Evolutionary conservation across 1,140 invertebrate species (phyloP).

Genomic region (Drosophila serrata): DNA sequence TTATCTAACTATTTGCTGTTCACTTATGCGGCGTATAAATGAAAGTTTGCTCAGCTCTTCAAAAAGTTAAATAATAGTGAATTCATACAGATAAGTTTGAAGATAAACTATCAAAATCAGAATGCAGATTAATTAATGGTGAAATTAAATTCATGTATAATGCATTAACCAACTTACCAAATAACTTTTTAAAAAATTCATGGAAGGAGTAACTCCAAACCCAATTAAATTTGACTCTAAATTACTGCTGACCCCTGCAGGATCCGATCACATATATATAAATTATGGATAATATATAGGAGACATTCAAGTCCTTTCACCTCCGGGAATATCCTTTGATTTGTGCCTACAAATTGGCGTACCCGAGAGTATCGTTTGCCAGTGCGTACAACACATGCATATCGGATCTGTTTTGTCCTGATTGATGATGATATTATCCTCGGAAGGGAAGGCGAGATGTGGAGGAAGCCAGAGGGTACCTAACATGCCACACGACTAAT

Average conservation of each 20-base stretch:
- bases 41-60: constrained; percentile 9
- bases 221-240: background rate
- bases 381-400: constrained; percentile 64
- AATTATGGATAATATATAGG: constrained; percentile 43
- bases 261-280: constrained; percentile 23
- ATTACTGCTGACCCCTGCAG: background rate
- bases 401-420: constrained; percentile 69
- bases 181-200: background rate
- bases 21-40: constrained; percentile 7
- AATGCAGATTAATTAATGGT: background rate
- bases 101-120: background rate
- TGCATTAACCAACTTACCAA: too few relatives aligned
- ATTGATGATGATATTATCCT: constrained; percentile 73
- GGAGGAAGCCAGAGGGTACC: background rate
- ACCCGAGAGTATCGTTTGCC: constrained; percentile 57
- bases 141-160: too few relatives aligned
- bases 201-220: background rate
- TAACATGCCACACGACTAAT: constrained; percentile 47
- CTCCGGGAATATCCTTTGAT: constrained; percentile 27
- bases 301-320: constrained; percentile 1
- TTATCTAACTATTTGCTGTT: constrained; percentile 44
- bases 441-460: background rate
- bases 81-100: background rate
- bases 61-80: constrained; percentile 6
- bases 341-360: constrained; percentile 59